phyloP scores from a whole-genome alignment of 2,797 vertebrate species.

The Thripadectes ignobilis region DNA sequence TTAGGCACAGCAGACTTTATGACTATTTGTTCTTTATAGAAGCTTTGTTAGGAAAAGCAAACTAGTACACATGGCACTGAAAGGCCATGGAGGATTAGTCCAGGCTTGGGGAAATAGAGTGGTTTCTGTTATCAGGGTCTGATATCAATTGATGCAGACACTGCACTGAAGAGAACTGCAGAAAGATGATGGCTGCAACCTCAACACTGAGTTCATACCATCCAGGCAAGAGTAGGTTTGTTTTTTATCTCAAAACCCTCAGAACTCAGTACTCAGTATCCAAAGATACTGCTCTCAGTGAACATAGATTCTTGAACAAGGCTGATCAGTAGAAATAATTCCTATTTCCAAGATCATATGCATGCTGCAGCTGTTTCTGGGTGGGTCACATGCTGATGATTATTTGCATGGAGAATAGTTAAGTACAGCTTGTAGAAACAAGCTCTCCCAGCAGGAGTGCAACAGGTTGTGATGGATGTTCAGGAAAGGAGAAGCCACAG shows the following conservation, averaged over 20 bases:
- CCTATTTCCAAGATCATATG: neutral
- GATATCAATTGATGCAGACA: neutral
- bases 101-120: neutral
- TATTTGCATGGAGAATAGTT: slow-evolving; percentile 1
- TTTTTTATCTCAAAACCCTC: neutral
- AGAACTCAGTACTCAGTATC: neutral
- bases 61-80: neutral
- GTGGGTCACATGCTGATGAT: neutral
- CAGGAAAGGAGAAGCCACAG: neutral
- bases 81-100: neutral
- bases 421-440: slow-evolving; percentile 15
- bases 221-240: neutral
- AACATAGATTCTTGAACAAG: neutral
- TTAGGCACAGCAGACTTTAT: neutral
- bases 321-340: neutral
- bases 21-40: neutral
- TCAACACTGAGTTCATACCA: neutral
- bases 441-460: neutral
- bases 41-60: neutral
- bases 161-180: neutral
- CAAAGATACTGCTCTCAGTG: neutral
- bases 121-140: neutral
- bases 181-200: neutral
- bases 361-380: neutral
- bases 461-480: neutral